Conservation (phyloP, 2,113 vertebrate species). For the Forbesichthys agassizii region DNA sequence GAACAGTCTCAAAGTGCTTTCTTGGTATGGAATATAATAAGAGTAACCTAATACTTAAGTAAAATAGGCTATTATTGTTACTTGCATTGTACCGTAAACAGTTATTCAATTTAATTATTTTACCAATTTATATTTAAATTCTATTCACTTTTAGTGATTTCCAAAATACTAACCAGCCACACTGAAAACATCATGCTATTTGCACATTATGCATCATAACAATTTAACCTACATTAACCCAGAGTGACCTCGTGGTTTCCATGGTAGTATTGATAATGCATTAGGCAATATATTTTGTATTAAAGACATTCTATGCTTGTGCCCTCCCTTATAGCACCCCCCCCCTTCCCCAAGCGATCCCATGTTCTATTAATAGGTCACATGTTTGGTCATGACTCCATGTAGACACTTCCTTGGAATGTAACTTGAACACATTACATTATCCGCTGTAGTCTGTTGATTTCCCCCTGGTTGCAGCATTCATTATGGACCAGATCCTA, state of each 20-base stretch:
- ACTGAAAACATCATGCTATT: too few species aligned
- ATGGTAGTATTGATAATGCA: conserved; percentile 21
- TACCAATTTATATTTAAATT: not conserved
- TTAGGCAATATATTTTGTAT: conserved; percentile 28
- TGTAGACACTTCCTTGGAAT: conserved; percentile 51
- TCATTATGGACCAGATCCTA: conserved; percentile 11
- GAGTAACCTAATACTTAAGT: conserved; percentile 22
- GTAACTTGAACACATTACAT: conserved; percentile 56
- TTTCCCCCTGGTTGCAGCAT: conserved; percentile 15
- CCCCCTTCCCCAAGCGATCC: conserved; percentile 25
- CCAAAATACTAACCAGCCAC: too few species aligned
- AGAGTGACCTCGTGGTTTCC: not conserved
- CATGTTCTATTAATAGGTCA: conserved; percentile 63
- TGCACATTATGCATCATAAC: not conserved
- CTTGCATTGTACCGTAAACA: not conserved
- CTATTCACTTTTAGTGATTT: too few species aligned
- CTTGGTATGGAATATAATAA: not conserved
- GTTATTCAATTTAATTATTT: conserved; percentile 6
- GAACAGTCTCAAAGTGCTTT: too few species aligned
- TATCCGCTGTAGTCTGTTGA: conserved; percentile 12
- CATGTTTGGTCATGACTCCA: conserved; percentile 32
- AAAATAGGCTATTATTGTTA: conserved; percentile 15
- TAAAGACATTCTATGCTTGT: conserved; percentile 41
- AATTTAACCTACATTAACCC: not conserved
- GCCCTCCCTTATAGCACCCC: conserved; percentile 14